Evolutionary conservation across 1,140 invertebrate species (phyloP), one percentile per base, ranked within the genome.

Genomic region (Acromyrmex heyeri): DNA sequence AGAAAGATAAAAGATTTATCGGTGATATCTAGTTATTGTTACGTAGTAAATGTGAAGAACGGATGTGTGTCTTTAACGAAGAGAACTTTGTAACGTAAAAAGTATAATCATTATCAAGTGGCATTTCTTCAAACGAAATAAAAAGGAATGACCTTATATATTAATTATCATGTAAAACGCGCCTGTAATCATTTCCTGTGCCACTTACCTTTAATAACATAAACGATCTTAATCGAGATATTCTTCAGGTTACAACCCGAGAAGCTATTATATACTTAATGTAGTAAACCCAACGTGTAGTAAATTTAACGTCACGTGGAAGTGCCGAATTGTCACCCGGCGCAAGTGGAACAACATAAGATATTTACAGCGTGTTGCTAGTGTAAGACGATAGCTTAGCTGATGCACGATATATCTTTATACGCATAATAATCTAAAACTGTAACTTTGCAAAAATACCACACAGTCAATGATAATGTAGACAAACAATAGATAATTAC

Each of bases 151-250:
- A 69, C 48, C 48, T 38, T 82, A 53, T 61, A 44, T 34, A 57
- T 85, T 85, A 87, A 69, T 24, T 57, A 18, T 77, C 50, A 53
- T 77, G 48, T 64, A 64, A 76, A 78, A 78, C n/a, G 24, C 18
- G 55, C 24, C 21, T 5, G 10, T 72, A 77, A 85, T 85, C 57
- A 83, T 70, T 48, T 70, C 87, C 87, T 70, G 75, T 48, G 77
- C 77, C 30, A 55, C 44, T 38, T 18, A 34, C 27, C 24, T 78
- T 70, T 86, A 86, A 77, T 67, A n/a, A 14, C 10, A 14, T 87
- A 88, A 88, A 83, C 24, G 85, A 48, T 75, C 62, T 75, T 18
- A 87, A 77, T 77, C 69, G 8, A 61, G 55, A 61, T 75, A 75
- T 61, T 38, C 57, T 50, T 5, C 38, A 61, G n/a, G 38, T 62